Evolutionary conservation across 1,140 invertebrate genomes (phyloP), one percentile per base, ranked within the genome.

Genomic region (Zelostemma sp.): DNA sequence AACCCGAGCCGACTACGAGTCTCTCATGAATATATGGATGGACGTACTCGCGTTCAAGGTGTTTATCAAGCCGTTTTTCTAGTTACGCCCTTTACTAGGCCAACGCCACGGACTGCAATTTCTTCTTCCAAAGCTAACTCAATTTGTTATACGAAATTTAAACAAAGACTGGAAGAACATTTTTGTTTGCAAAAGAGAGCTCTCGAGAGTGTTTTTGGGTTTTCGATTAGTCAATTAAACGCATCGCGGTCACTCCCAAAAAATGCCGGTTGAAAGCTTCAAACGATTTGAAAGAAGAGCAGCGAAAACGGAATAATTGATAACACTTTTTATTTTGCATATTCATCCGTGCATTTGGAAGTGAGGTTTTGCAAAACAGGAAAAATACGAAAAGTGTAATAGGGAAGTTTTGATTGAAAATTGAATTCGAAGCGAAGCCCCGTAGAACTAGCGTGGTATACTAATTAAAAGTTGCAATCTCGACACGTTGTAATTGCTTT

Each of bases 1-100:
- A 72, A 73, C 55, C 58, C 59, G 67, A 49, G 56, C 70, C 56
- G 73, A 56, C 58, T 65, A 72, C 55, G 59, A 50, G 65, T 55
- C 57, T 73, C 74, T 82, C 78, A 79, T 80, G 78, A 79, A 82
- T 80, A 77, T 74, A 80, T 78, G 75, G 74, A 80, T 79, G 73
- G 78, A 76, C 77, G 73, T 72, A 75, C 70, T 78, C 73, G 46
- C 49, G 65, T 72, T 73, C 65, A 73, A 77, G 77, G 77, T 80
- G 74, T 79, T 81, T 80, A 78, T 80, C 77, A 75, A 74, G 56
- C 64, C 70, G 75, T 79, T n/a, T 80, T 79, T 76, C 68, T 63
- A 80, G 71, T 74, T 75, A 72, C 67, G 64, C 65, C 73, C 65
- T 76, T 75, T 61, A 59, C 28, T 53, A 16, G 43, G 28, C 17